Base-by-base conservation (phyloP, 2,797 vertebrate genomes). In the Pangasius larnaudii region DNA sequence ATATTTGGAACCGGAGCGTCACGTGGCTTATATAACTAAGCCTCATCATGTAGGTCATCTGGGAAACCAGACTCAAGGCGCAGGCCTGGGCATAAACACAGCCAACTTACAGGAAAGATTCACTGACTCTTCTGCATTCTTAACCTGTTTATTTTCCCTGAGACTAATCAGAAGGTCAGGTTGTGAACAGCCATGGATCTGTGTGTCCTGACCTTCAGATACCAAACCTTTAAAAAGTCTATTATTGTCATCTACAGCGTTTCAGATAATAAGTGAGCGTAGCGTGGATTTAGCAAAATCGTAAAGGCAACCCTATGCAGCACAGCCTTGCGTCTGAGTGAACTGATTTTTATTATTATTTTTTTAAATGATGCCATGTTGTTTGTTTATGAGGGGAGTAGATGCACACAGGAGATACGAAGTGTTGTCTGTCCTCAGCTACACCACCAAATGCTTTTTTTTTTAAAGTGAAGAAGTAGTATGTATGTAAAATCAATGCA, bases 31-130 rank as follows among this genome's bases (percentile, higher is more conserved):
- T 58, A 86, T 65, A 86, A 75, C 36, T 0, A 30, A n/a, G 49
- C 30, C 18, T 75, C 85, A 83, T 86, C 84, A 89, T 65, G 71
- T 75, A 83, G 88, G 78, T 86, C 85, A 86, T 77, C 77, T 74
- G 42, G 6, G 42, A 72, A 42, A 63, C 67, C 58, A 65, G 87
- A 81, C 61, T 88, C 77, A 6, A 74, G 67, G 30, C 33, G 13
- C 56, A 22, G 19, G 61, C 13, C 56, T 19, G 27, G 18, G 13
- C 36, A 36, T 56, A 83, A 89, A 83, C 67, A 85, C 65, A 0
- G 8, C 30, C 42, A 5, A 30, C 56, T 85, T 80, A 85, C 56
- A 69, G 74, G 61, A 36, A 49, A 59, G 11, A 27, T 36, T 80
- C 30, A 6, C 39, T 4, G 53, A 72, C 30, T 7, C 81, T 33